Conservation (phyloP, 2,888 invertebrate genomes). For the Andrena camellia region DNA sequence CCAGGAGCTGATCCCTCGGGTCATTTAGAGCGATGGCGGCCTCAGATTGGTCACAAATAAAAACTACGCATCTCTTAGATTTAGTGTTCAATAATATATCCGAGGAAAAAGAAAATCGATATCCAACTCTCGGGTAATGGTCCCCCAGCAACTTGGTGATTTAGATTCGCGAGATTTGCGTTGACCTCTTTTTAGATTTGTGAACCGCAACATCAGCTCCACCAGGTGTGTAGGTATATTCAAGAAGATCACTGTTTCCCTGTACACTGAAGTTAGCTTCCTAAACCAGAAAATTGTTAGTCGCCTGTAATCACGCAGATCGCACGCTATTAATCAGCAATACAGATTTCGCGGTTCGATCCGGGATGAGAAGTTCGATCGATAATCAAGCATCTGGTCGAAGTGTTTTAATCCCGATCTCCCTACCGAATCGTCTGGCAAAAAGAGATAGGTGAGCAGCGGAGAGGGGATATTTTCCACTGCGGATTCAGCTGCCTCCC, state of each 20-base stretch:
- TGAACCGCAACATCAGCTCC: no score
- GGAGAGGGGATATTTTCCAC: conserved; percentile 43
- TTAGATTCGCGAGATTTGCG: no score
- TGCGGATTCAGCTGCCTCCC: conserved; percentile 61
- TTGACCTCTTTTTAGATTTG: background rate
- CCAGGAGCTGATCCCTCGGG: no score
- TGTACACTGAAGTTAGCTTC: no score
- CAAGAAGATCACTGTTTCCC: no score
- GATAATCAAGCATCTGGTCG: conserved; percentile 51
- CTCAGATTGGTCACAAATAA: no score
- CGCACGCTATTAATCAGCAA: conserved; percentile 20
- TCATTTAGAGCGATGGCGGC: no score
- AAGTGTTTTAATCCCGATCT: conserved; percentile 55
- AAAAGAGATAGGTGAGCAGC: conserved; percentile 11
- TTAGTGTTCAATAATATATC: no score
- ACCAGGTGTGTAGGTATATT: no score
- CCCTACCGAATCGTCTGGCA: conserved; percentile 25
- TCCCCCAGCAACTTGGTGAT: background rate
- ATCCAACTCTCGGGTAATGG: background rate
- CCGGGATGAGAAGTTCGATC: conserved; percentile 36
- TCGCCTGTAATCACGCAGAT: background rate
- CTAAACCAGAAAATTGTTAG: no score
- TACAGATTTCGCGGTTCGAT: conserved; percentile 37
- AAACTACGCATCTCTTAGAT: no score
- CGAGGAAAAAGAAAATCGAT: no score